Percentiles rank a stretch among this genome's conserved stretches.
Conservation (phyloP, 2,797 vertebrate species). For the Triplophysa yarkandensis region DNA sequence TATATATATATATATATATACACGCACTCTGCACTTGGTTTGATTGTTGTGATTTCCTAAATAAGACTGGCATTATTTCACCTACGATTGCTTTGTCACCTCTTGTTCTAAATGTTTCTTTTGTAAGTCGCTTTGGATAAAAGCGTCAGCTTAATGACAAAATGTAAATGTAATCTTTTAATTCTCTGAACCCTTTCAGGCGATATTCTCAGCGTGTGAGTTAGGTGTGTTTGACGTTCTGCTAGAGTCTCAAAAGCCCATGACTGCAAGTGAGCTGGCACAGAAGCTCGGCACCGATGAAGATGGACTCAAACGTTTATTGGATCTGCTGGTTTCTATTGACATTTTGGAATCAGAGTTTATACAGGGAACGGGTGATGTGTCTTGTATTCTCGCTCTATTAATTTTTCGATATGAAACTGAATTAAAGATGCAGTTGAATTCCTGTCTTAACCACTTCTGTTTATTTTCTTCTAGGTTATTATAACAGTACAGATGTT, state of each 20-base stretch:
- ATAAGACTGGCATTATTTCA: too few relatives aligned
- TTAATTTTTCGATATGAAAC: background rate
- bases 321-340: conserved; percentile 74
- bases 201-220: conserved; percentile 78
- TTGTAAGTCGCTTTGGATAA: too few relatives aligned
- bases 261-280: conserved; percentile 66
- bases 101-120: too few relatives aligned
- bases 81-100: too few relatives aligned
- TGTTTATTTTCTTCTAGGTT: conserved; percentile 53
- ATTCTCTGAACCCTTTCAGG: conserved; percentile 54
- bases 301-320: conserved; percentile 73
- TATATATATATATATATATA: too few relatives aligned
- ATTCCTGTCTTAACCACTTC: background rate
- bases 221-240: conserved; percentile 78
- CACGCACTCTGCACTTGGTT: too few relatives aligned
- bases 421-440: too few relatives aligned
- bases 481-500: conserved; percentile 75
- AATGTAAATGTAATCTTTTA: background rate
- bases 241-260: conserved; percentile 65
- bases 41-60: too few relatives aligned
- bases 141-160: too few relatives aligned
- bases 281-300: conserved; percentile 62
- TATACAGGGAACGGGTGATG: conserved; percentile 59
- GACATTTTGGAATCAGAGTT: conserved; percentile 76
- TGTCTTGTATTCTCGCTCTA: background rate